phyloP scores from a whole-genome alignment of 2,113 vertebrate species.

The Antechinus stuartii region DNA sequence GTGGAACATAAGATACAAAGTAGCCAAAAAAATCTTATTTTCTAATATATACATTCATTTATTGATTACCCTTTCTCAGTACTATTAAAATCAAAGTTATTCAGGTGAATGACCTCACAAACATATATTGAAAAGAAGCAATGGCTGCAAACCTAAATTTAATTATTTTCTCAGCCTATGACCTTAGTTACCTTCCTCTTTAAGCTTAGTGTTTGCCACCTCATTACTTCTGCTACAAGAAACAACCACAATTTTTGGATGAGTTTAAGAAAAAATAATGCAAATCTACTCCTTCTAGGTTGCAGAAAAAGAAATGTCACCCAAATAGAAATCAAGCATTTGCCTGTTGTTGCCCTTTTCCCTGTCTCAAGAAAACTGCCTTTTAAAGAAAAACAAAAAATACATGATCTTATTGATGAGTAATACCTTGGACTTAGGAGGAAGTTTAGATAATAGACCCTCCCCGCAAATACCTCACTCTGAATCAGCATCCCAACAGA shows the following conservation, averaged over 20 bases:
- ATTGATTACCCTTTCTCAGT: not conserved
- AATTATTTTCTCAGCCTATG: not conserved
- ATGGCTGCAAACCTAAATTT: not conserved
- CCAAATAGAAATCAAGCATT: not conserved
- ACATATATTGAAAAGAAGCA: not conserved
- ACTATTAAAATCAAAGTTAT: not conserved
- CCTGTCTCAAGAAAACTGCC: not conserved
- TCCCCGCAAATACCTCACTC: not conserved
- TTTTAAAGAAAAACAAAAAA: conserved; percentile 7
- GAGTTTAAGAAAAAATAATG: not conserved
- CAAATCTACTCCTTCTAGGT: not conserved
- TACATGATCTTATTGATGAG: not conserved
- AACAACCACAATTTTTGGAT: conserved; percentile 17
- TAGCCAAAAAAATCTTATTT: not conserved
- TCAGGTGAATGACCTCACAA: not conserved
- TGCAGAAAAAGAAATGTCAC: not conserved
- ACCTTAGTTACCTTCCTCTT: not conserved
- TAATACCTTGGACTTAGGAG: not conserved
- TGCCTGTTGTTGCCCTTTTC: not conserved
- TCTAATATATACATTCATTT: not conserved
- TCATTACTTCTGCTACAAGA: not conserved
- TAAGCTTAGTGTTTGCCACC: not conserved
- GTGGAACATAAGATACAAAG: not conserved
- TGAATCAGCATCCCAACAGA: not conserved
- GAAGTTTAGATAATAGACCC: conserved; percentile 2